These are phyloP conservation scores for Oscheius sp. DNA, from an alignment of 1,140 invertebrate species.

Conservation along the genomic window DNA sequence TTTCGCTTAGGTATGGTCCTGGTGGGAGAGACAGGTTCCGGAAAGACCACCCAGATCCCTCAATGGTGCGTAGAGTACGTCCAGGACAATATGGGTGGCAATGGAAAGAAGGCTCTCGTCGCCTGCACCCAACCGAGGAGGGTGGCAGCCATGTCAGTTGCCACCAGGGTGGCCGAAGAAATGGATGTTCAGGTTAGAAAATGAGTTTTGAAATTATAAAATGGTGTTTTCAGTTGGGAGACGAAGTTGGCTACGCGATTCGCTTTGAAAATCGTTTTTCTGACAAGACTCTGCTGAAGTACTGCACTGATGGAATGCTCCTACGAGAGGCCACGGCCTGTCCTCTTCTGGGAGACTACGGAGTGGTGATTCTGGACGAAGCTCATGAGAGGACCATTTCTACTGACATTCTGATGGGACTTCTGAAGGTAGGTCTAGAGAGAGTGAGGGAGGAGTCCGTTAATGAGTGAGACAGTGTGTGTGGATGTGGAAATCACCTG, in stretches of 20 bases:
- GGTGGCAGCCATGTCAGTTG: conserved; percentile 98
- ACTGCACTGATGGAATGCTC: conserved; percentile 77
- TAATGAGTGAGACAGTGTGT: no score
- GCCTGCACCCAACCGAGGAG: conserved; percentile 94
- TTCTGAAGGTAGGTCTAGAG: conserved; percentile 52
- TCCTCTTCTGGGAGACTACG: conserved; percentile 91
- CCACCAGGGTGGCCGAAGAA: conserved; percentile 94
- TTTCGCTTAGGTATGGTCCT: conserved; percentile 72
- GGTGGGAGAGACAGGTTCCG: conserved; percentile 92
- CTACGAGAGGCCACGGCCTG: conserved; percentile 98
- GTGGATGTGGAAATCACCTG: no score
- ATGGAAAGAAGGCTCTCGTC: conserved; percentile 67
- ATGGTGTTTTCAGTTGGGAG: conserved; percentile 70
- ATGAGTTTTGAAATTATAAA: background rate
- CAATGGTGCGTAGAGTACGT: conserved; percentile 89
- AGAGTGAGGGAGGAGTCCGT: conserved; percentile 63
- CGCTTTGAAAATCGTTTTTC: conserved; percentile 99
- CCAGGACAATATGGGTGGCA: conserved; percentile 35
- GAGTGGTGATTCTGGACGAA: conserved; percentile 90
- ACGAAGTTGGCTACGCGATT: conserved; percentile 98
- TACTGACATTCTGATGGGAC: conserved; percentile 96
- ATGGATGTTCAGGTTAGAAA: conserved; percentile 86
- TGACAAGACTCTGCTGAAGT: conserved; percentile 81
- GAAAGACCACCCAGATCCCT: conserved; percentile 87
- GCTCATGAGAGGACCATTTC: conserved; percentile 97